A percentile compares a stretch with the other conserved stretches of the same genome.
Conservation (phyloP, 1,140 invertebrate genomes). For the Pachypeltis micranthus region DNA sequence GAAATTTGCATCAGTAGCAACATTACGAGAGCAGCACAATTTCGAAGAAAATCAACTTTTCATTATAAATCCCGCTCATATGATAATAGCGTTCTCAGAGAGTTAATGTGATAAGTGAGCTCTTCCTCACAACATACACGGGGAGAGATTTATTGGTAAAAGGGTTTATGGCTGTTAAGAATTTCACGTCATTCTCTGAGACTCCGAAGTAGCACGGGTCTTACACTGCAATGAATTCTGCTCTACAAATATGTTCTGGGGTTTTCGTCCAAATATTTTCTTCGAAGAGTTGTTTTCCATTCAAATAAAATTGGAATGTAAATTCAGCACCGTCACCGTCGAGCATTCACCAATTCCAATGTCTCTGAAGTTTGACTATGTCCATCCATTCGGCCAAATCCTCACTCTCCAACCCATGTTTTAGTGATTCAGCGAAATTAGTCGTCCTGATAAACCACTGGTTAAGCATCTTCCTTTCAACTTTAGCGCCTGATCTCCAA, state of each 20-base stretch:
- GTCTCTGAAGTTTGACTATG: conserved; percentile 76
- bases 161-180: too few relatives aligned
- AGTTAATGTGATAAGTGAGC: too few relatives aligned
- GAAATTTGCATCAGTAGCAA: too few relatives aligned
- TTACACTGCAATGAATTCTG: conserved; percentile 48
- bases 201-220: conserved; percentile 40
- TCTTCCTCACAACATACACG: too few relatives aligned
- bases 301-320: conserved; percentile 46
- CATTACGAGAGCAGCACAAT: too few relatives aligned
- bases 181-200: too few relatives aligned
- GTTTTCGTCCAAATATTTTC: conserved; percentile 56
- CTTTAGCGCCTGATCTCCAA: conserved; percentile 93
- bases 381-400: conserved; percentile 65
- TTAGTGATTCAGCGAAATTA: conserved; percentile 60
- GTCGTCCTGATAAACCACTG: conserved; percentile 96
- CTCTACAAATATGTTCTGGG: conserved; percentile 46
- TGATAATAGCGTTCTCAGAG: too few relatives aligned
- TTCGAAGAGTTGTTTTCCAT: conserved; percentile 33
- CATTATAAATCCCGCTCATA: too few relatives aligned
- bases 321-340: conserved; percentile 72
- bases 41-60: too few relatives aligned
- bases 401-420: conserved; percentile 59
- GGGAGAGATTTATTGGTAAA: too few relatives aligned
- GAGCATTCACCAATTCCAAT: conserved; percentile 99
- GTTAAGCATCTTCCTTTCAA: conserved; percentile 65